Conservation (phyloP, 2,797 vertebrate species). For the Channa striata region DNA sequence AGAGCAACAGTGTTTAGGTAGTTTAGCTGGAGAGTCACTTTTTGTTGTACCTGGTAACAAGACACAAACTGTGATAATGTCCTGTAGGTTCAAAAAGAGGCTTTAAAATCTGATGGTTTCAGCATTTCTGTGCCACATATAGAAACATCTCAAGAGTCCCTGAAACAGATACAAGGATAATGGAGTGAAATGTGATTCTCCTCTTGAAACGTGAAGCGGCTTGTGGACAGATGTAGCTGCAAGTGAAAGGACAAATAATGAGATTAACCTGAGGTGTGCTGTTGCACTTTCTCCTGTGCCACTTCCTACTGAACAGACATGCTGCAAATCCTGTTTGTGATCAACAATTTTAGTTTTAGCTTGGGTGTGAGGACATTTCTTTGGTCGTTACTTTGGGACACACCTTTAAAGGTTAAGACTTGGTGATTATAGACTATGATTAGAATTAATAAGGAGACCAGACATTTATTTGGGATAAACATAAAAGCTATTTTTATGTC, state of each 20-base stretch:
- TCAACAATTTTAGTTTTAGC: neutral
- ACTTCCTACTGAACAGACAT: neutral
- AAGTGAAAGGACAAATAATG: conserved; percentile 55
- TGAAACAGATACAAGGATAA: neutral
- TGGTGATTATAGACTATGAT: too few species aligned
- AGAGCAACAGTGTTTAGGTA: too few species aligned
- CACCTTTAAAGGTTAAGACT: neutral
- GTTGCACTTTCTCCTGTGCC: conserved; percentile 58
- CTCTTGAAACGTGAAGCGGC: conserved; percentile 52
- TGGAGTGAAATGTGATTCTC: conserved; percentile 43
- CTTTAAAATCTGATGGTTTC: conserved; percentile 1
- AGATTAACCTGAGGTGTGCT: conserved; percentile 45
- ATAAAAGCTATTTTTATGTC: too few species aligned
- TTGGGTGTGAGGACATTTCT: neutral
- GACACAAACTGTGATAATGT: too few species aligned
- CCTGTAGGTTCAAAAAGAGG: neutral
- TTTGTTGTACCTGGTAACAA: too few species aligned
- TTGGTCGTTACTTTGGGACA: neutral
- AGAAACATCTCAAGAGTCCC: neutral
- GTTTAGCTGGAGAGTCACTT: too few species aligned
- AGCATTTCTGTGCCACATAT: too few species aligned
- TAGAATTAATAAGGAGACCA: neutral
- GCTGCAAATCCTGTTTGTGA: neutral
- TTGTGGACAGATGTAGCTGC: conserved; percentile 51
- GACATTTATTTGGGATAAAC: too few species aligned